Percentiles rank a stretch among this genome's conserved stretches.
Conservation (phyloP, 2,797 vertebrate genomes). For the Coracias cyanogaster region DNA sequence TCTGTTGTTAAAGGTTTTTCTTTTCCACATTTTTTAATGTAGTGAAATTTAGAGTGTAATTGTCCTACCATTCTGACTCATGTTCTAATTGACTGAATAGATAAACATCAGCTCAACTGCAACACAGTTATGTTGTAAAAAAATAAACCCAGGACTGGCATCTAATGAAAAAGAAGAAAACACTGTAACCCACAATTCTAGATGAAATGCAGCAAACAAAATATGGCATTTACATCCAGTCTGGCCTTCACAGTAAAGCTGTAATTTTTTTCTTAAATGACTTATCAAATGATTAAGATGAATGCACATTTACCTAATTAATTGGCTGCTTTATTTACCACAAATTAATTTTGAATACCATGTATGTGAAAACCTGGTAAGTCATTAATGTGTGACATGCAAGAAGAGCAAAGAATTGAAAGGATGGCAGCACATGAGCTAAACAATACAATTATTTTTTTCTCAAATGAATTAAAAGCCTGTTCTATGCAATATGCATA, state of each 20-base stretch:
- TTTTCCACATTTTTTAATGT: not conserved
- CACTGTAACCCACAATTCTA: not conserved
- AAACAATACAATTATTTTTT: not conserved
- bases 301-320: slow-evolving; percentile 27
- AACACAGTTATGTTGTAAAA: not conserved
- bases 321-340: slow-evolving; percentile 5
- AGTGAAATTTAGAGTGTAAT: not conserved
- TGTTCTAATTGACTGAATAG: not conserved
- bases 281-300: not conserved
- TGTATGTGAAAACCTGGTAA: not conserved
- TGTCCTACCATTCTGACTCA: not conserved
- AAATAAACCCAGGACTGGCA: not conserved
- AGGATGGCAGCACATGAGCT: not conserved
- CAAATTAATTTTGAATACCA: not conserved
- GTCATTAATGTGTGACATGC: not conserved
- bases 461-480: not conserved
- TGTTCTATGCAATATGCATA: not conserved
- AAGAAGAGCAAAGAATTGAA: not conserved
- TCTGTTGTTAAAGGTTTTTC: not conserved
- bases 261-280: not conserved
- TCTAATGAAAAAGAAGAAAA: not conserved
- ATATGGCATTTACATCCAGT: not conserved
- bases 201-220: not conserved
- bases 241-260: not conserved
- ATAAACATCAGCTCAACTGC: not conserved